Conservation (phyloP, 2,888 invertebrate genomes). For the Amblyjoppa fuscipennis region DNA sequence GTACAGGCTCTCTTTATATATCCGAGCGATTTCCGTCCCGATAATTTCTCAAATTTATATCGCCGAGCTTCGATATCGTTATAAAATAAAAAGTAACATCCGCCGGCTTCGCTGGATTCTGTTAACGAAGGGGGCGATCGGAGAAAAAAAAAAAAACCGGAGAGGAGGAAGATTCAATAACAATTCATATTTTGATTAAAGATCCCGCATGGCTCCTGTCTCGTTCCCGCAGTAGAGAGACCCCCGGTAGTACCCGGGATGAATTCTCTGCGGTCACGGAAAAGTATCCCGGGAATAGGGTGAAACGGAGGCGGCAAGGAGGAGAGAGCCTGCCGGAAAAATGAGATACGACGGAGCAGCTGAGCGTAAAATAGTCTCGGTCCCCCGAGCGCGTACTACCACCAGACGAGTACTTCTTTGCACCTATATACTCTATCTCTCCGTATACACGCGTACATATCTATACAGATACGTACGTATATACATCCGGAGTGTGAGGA, state of each 20-base stretch:
- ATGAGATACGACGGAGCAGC: conserved; percentile 83
- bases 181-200: conserved; percentile 62
- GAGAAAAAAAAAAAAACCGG: neutral
- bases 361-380: conserved; percentile 83
- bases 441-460: neutral
- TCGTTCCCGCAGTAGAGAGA: conserved; percentile 39
- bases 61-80: neutral
- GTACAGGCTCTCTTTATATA: neutral
- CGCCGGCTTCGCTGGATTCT: neutral
- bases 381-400: conserved; percentile 66
- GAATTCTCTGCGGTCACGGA: conserved; percentile 68
- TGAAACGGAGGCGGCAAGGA: conserved; percentile 64
- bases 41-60: conserved; percentile 1
- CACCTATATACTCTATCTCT: conserved; percentile 13
- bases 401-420: conserved; percentile 49
- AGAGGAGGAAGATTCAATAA: conserved; percentile 46
- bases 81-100: neutral
- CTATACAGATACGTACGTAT: neutral
- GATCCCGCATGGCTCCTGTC: conserved; percentile 51
- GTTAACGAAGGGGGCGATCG: neutral
- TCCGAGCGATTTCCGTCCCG: neutral
- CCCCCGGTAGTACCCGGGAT: conserved; percentile 55
- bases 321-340: conserved; percentile 77
- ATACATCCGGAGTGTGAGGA: conserved; percentile 16
- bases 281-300: conserved; percentile 63